phyloP scores from a whole-genome alignment of 2,888 invertebrate species.

The Hesperia comma region DNA sequence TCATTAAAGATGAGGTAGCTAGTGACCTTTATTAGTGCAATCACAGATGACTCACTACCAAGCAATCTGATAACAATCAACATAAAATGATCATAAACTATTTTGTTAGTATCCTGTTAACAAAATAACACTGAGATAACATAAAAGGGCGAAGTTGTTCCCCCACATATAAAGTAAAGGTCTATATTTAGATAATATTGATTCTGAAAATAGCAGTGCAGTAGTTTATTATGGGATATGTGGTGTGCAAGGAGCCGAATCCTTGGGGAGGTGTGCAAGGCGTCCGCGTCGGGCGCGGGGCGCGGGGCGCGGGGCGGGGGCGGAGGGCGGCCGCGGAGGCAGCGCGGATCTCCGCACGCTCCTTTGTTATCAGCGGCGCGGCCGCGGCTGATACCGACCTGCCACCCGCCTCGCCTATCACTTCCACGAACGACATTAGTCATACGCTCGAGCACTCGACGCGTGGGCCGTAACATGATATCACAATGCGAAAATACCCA shows the following conservation, averaged over 20 bases:
- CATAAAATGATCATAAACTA: slow-evolving; percentile 49
- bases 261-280: slow-evolving; percentile 24
- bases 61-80: slow-evolving; percentile 68
- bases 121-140: slow-evolving; percentile 45
- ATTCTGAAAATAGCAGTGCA: slow-evolving; percentile 76
- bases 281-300: slow-evolving; percentile 20
- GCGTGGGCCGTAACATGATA: slow-evolving; percentile 85
- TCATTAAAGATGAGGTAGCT: slow-evolving; percentile 71
- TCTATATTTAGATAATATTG: slow-evolving; percentile 81
- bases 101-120: slow-evolving; percentile 38
- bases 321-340: slow-evolving; percentile 32
- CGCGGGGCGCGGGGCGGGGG: slow-evolving; percentile 32
- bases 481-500: slow-evolving; percentile 85
- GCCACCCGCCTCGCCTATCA: slow-evolving; percentile 77
- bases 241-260: slow-evolving; percentile 41
- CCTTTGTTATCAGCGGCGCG: slow-evolving; percentile 80
- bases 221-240: slow-evolving; percentile 57
- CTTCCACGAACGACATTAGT: slow-evolving; percentile 82
- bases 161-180: slow-evolving; percentile 71
- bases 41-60: slow-evolving; percentile 75
- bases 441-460: slow-evolving; percentile 78
- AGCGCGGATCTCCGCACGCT: slow-evolving; percentile 55
- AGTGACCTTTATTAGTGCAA: slow-evolving; percentile 76
- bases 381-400: slow-evolving; percentile 63
- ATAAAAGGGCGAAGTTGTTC: slow-evolving; percentile 61